Conservation (phyloP, 2,113 vertebrate genomes). For the Gambusia affinis region DNA sequence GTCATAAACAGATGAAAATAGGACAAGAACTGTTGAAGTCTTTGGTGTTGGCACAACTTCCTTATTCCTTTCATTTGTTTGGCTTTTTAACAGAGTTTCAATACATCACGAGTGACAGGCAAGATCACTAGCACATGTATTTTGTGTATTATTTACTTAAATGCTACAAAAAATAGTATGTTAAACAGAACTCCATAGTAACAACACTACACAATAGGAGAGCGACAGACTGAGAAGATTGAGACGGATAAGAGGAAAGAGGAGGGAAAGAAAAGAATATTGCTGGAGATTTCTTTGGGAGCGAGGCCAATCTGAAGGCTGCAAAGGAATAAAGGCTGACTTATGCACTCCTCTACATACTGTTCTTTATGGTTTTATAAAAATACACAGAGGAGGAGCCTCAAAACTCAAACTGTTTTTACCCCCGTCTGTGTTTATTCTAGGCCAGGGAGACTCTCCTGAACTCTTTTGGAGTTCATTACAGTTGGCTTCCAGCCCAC, state of each 20-base stretch:
- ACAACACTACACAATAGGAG: slow-evolving; percentile 55
- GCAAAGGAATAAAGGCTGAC: slow-evolving; percentile 65
- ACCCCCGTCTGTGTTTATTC: slow-evolving; percentile 62
- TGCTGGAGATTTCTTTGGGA: slow-evolving; percentile 51
- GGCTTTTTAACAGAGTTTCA: no score
- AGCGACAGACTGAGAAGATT: slow-evolving; percentile 49
- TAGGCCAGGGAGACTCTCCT: slow-evolving; percentile 35
- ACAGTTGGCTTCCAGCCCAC: slow-evolving; percentile 26
- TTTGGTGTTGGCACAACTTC: no score
- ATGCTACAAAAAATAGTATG: slow-evolving; percentile 17
- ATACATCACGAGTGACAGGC: no score
- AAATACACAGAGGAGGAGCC: slow-evolving; percentile 70
- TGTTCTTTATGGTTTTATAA: slow-evolving; percentile 68
- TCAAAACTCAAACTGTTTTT: slow-evolving; percentile 44
- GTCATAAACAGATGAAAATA: no score
- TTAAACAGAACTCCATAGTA: slow-evolving; percentile 57
- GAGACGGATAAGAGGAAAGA: slow-evolving; percentile 36
- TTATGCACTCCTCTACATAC: slow-evolving; percentile 58
- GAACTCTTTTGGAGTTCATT: slow-evolving; percentile 45
- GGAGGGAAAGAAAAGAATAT: slow-evolving; percentile 49
- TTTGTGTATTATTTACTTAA: background rate
- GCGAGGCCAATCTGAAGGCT: slow-evolving; percentile 38
- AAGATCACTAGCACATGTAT: no score
- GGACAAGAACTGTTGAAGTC: no score
- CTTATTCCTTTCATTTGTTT: no score